Evolutionary conservation across 1,140 invertebrate genomes (phyloP), one percentile per base, ranked within the genome.

Genomic region (Bradynema listronoti): DNA sequence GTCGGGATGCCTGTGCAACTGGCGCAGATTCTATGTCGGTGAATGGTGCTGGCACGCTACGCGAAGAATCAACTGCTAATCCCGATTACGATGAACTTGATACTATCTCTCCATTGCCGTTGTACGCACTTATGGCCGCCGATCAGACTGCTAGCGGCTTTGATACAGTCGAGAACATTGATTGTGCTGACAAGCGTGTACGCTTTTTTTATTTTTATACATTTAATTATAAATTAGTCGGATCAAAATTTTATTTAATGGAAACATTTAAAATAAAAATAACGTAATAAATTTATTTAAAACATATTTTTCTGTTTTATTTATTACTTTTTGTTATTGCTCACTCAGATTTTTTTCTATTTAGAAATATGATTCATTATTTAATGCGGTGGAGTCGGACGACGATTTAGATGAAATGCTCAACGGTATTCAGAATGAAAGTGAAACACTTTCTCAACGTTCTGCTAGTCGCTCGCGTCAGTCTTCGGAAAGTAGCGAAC

Each of bases 61-160:
- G 30, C 25, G 61, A n/a, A 87, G 69, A 85, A 86, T 33, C 85
- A 43, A 19, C 36, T 39, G 11, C 57, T 14, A 47, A 55, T 7
- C 52, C 92, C 6, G 92, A 97, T 80, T 97, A 96, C 78, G 87
- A 90, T 1, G 93, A 97, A 79, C 88, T 97, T 55, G 89, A 87
- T 1, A 91, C 91, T 2, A 94, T 99, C 61, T 90, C 93, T 5
- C 92, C 94, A 0, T 79, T 99, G 24, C 95, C 94, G 1, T 79
- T 99, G 9, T 97, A 92, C 87, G 91, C 90, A 1, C 81, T 99
- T 0, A 80, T 98, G 0, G 88, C 89, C 29, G 91, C 92, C 2
- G 94, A 98, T 77, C 86, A 89, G 7, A 55, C 55, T 24, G 25
- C 34, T 22, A 53, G 64, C 39, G 58, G 63, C 25, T 65, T 77